Conservation (phyloP, 2,113 vertebrate genomes). For the Dolichotis patagonum region DNA sequence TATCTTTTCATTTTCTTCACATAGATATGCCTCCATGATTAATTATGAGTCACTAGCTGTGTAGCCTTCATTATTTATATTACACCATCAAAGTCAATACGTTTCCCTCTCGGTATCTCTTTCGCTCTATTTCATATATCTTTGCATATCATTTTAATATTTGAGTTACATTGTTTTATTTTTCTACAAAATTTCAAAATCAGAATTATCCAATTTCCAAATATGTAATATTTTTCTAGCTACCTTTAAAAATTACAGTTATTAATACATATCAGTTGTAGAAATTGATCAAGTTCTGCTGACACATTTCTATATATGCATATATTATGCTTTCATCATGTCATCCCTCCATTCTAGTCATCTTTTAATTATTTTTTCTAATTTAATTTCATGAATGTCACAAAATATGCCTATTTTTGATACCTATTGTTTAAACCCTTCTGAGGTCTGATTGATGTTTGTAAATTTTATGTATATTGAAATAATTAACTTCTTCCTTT, state of each 20-base stretch:
- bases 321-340: neutral
- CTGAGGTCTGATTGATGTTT: neutral
- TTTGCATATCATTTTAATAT: neutral
- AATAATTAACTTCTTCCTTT: neutral
- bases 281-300: neutral
- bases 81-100: neutral
- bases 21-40: neutral
- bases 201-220: too few relatives aligned
- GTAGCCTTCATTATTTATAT: neutral
- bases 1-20: neutral
- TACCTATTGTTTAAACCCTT: neutral
- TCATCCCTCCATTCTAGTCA: neutral
- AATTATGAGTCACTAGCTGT: neutral
- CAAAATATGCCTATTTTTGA: neutral
- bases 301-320: neutral
- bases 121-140: neutral
- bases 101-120: neutral
- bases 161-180: neutral
- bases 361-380: neutral
- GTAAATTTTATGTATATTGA: neutral
- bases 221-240: neutral
- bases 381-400: neutral
- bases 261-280: neutral
- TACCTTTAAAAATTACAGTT: neutral
- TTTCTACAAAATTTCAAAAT: neutral